Percentiles rank a stretch among this genome's conserved stretches.
Conservation (phyloP, 2,113 vertebrate species). For the Pseudorasbora parva region DNA sequence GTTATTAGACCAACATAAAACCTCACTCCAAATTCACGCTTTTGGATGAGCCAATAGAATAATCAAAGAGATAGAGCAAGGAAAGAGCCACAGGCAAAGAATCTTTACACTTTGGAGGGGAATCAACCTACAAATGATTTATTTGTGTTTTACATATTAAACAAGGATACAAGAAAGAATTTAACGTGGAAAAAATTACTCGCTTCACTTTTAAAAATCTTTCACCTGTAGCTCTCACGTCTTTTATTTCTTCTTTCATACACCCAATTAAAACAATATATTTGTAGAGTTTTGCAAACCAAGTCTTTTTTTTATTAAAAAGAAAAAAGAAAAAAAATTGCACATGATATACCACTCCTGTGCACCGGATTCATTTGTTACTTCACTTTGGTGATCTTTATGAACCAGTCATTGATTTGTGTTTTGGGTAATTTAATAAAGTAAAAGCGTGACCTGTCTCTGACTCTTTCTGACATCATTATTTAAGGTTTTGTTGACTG, state of each 20-base stretch:
- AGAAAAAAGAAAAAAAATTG: slow-evolving; percentile 40
- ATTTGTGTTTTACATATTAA: background rate
- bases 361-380: slow-evolving; percentile 39
- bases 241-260: slow-evolving; percentile 55
- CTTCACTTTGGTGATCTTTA: slow-evolving; percentile 25
- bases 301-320: slow-evolving; percentile 69
- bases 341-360: slow-evolving; percentile 53
- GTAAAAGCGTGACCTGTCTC: background rate
- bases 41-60: background rate
- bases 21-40: background rate
- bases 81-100: background rate
- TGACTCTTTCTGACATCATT: background rate
- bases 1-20: background rate
- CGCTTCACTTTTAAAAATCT: slow-evolving; percentile 43
- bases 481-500: background rate
- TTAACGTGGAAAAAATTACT: background rate
- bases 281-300: slow-evolving; percentile 75
- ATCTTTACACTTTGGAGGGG: background rate
- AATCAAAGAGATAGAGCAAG: background rate
- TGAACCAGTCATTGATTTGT: slow-evolving; percentile 23
- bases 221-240: background rate
- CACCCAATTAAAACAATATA: slow-evolving; percentile 27
- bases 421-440: slow-evolving; percentile 49
- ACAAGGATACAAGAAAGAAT: background rate
- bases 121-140: background rate